Evolutionary conservation across 2,797 vertebrate species (phyloP).

Genomic region (Iguana delicatissima): DNA sequence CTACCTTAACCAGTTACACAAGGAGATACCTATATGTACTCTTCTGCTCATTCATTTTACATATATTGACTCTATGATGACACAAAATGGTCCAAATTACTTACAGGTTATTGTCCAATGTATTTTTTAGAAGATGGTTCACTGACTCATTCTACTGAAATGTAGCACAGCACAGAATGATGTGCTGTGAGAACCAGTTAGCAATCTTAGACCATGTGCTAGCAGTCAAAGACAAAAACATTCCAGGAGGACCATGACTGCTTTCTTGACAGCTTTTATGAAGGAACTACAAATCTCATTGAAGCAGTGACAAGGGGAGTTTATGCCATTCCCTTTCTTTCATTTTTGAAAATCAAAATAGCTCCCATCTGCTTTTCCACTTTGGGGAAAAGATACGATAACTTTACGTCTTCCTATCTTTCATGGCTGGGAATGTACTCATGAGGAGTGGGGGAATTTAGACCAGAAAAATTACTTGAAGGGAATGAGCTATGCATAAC

Average conservation of each 20-base stretch:
- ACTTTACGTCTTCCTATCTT: not conserved
- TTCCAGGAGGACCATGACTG: not conserved
- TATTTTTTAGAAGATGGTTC: not conserved
- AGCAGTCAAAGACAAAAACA: not conserved
- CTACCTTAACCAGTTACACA: conserved; percentile 9
- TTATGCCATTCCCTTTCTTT: not conserved
- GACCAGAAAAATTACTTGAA: not conserved
- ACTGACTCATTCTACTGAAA: not conserved
- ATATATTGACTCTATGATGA: not conserved
- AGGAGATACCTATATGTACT: not conserved
- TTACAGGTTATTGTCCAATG: not conserved
- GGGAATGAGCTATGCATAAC: not conserved
- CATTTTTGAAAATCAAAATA: not conserved
- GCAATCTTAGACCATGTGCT: not conserved
- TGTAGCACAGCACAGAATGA: not conserved
- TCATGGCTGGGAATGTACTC: not conserved
- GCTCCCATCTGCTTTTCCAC: not conserved
- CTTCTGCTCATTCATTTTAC: not conserved
- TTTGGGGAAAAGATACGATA: not conserved
- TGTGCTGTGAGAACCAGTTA: not conserved
- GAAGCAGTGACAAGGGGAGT: not conserved
- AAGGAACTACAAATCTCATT: not conserved
- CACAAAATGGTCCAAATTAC: not conserved
- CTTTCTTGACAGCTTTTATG: not conserved
- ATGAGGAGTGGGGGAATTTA: not conserved